A percentile compares a stretch with the other conserved stretches of the same genome.
Evolutionary conservation across 2,888 invertebrate genomes (phyloP).

Genomic region (Brenthis hecate): DNA sequence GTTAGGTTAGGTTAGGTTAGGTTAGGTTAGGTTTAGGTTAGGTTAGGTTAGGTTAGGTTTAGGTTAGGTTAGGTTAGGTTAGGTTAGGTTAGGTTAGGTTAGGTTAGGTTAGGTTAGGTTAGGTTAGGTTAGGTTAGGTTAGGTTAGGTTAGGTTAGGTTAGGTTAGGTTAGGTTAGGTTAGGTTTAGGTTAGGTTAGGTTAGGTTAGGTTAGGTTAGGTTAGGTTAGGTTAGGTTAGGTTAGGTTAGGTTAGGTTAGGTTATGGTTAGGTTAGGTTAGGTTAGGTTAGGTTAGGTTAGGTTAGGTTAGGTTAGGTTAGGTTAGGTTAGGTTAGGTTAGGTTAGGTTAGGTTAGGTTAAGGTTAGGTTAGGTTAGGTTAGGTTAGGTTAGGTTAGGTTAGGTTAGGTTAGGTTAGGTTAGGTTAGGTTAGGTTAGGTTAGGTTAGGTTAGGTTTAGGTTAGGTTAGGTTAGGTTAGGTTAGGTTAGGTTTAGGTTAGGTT

Average conservation of each 20-base stretch:
- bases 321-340: slow-evolving; percentile 23
- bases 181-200: too few species aligned
- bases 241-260: slow-evolving; percentile 12
- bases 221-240: too few species aligned
- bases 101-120: slow-evolving; percentile 11
- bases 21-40: slow-evolving; percentile 10
- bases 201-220: too few species aligned
- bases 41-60: slow-evolving; percentile 10
- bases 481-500: slow-evolving; percentile 42
- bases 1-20: slow-evolving; percentile 9
- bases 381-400: slow-evolving; percentile 24
- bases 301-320: slow-evolving; percentile 1
- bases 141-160: slow-evolving; percentile 11
- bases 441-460: slow-evolving; percentile 35
- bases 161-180: too few species aligned
- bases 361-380: too few species aligned
- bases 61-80: slow-evolving; percentile 10
- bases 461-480: slow-evolving; percentile 45
- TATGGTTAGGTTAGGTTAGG: slow-evolving; percentile 14
- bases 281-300: slow-evolving; percentile 6
- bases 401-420: slow-evolving; percentile 21
- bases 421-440: slow-evolving; percentile 21
- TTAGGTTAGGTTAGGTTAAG: slow-evolving; percentile 26
- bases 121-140: slow-evolving; percentile 9
- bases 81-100: slow-evolving; percentile 9